Percentiles rank a stretch among this genome's conserved stretches.
Conservation (phyloP, 1,140 invertebrate species). For the Sarcophaga peregrina region DNA sequence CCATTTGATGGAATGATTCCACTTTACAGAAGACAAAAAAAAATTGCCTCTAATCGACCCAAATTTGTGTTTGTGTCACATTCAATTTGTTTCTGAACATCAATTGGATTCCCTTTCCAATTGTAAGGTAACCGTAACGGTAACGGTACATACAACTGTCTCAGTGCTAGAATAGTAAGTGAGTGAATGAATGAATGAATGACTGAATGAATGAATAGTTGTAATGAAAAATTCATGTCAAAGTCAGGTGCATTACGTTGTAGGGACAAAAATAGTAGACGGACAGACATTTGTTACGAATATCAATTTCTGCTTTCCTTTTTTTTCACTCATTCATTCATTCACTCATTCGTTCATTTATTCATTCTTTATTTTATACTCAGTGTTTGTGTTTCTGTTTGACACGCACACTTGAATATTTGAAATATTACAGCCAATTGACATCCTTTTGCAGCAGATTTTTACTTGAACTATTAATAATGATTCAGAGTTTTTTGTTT, state of each 20-base stretch:
- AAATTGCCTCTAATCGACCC: no score
- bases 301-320: neutral
- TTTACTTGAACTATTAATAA: neutral
- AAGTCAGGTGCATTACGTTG: neutral
- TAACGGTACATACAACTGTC: no score
- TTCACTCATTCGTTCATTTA: neutral
- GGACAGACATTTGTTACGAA: neutral
- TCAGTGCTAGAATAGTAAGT: no score
- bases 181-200: no score
- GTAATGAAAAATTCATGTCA: slow-evolving; percentile 15
- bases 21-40: no score
- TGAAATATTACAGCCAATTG: neutral
- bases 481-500: no score
- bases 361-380: neutral
- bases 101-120: no score
- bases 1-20: no score
- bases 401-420: neutral
- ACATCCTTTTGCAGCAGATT: neutral
- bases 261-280: no score
- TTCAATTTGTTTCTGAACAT: no score
- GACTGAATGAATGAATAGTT: neutral
- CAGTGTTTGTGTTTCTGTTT: neutral
- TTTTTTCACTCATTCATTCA: neutral
- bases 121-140: no score
- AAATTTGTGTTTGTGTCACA: no score